Evolutionary conservation across 1,140 invertebrate genomes (phyloP), one percentile per base, ranked within the genome.

Genomic region (Drosophila pruinosa): DNA sequence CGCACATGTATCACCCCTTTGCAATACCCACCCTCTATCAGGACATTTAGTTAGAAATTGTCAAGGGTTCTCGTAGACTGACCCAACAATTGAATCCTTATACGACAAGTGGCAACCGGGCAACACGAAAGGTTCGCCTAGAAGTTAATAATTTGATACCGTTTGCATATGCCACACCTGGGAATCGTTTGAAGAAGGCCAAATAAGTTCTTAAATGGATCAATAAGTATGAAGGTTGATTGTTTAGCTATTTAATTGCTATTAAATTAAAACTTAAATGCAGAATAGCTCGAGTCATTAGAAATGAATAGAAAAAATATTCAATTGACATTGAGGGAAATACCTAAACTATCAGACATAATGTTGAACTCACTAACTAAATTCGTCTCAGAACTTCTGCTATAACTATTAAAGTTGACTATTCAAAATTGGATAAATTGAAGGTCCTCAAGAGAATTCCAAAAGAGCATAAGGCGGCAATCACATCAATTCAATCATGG

Each of bases 1-100:
- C 28, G 43, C 24, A 24, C 65, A 75, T 78, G 54, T 79, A 64
- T 79, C 63, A 63, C 22, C 52, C 7, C 3, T 7, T 19, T 19
- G 8, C 36, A n/a, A 36, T 58, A 47, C 4, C 17, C 62, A 24
- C 17, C 39, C 41, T 10, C 19, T 19, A 22, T 1, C 12, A 24
- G 12, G 31, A 34, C n/a, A n/a, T 39, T 47, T 22, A 12, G 1
- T 7, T 15, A n/a, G 2, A 17, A 28, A 17, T 50, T 31, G 47
- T 15, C 47, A 28, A 34, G 39, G 50, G 26, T 64, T 57, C 38
- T 62, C 48, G 28, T 28, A 47, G 48, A 21, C 17, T 28, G 17
- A 34, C 36, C 26, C 19, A 36, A 4, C 19, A 65, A 65, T 57
- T 52, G 52, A 71, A 50, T 28, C 4, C 8, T 17, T 31, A 31